phyloP scores from a whole-genome alignment of 2,113 vertebrate species.

The Sorex araneus region DNA sequence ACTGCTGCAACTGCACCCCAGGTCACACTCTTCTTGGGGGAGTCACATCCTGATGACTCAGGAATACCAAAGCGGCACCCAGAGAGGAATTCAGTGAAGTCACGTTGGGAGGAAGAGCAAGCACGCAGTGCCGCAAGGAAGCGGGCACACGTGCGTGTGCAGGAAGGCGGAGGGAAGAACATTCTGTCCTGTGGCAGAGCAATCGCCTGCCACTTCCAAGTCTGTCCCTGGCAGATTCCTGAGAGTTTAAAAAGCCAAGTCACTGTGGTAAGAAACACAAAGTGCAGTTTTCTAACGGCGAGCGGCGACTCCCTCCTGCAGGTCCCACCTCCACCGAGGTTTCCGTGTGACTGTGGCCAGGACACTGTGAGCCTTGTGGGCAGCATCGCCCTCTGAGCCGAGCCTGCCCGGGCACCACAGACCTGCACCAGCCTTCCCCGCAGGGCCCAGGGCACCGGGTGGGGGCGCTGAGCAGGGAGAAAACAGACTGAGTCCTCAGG shows the following conservation, averaged over 20 bases:
- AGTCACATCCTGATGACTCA: background rate
- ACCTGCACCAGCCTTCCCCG: background rate
- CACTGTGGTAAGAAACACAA: conserved; percentile 33
- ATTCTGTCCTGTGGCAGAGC: conserved; percentile 7
- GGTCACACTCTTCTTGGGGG: background rate
- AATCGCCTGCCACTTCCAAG: background rate
- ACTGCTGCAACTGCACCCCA: background rate
- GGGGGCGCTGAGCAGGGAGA: background rate
- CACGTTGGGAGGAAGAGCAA: background rate
- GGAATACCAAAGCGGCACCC: background rate
- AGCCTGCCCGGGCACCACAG: background rate
- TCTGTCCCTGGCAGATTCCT: conserved; percentile 26
- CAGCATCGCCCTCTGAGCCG: background rate
- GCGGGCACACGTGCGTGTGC: background rate
- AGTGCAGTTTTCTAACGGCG: conserved; percentile 16
- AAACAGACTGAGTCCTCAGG: conserved; percentile 73
- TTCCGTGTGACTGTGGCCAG: background rate
- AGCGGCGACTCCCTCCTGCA: background rate
- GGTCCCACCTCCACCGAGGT: conserved; percentile 47
- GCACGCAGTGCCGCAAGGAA: background rate
- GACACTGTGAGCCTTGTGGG: background rate
- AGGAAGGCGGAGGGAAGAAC: background rate
- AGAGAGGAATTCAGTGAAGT: background rate
- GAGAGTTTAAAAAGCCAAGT: conserved; percentile 54
- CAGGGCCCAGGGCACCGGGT: background rate